A percentile compares a stretch with the other conserved stretches of the same genome.
Conservation (phyloP, 37 sponge, comb jelly and placozoan genomes). For the Cladorhizidae sp. region DNA sequence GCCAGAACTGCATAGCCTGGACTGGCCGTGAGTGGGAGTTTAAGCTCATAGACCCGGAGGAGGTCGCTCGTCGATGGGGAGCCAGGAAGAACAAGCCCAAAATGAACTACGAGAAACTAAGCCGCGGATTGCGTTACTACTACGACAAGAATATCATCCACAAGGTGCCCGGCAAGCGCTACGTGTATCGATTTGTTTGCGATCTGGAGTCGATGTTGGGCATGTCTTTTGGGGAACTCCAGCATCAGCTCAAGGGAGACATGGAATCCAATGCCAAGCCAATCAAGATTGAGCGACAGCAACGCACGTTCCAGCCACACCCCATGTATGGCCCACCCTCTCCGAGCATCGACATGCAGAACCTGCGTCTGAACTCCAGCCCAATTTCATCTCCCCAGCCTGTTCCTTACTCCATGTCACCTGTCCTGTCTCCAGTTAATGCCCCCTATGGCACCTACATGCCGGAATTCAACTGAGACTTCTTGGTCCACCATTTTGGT, state of each 20-base stretch:
- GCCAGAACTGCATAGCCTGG: slow-evolving; percentile 93
- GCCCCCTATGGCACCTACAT: slow-evolving; percentile 39
- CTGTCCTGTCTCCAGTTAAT: slow-evolving; percentile 59
- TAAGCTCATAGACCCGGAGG: slow-evolving; percentile 94
- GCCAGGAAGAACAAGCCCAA: slow-evolving; percentile 96
- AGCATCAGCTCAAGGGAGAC: slow-evolving; percentile 68
- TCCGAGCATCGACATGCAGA: slow-evolving; percentile 47
- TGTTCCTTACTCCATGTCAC: slow-evolving; percentile 56
- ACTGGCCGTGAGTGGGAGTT: slow-evolving; percentile 96
- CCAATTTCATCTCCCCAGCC: slow-evolving; percentile 54
- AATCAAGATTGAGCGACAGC: slow-evolving; percentile 70
- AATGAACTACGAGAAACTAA: slow-evolving; percentile 85
- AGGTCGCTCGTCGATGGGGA: slow-evolving; percentile 96
- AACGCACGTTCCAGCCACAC: background rate
- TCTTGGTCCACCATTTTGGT: no score
- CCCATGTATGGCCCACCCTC: slow-evolving; percentile 20
- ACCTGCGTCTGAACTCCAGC: slow-evolving; percentile 51
- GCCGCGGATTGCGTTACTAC: slow-evolving; percentile 96
- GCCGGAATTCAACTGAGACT: slow-evolving; percentile 21
- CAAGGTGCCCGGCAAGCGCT: slow-evolving; percentile 96
- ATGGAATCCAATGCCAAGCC: slow-evolving; percentile 15
- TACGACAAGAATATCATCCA: slow-evolving; percentile 99
- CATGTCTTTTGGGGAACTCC: slow-evolving; percentile 83
- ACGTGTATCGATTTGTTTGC: slow-evolving; percentile 95
- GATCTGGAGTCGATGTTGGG: slow-evolving; percentile 92